A percentile compares a stretch with the other conserved stretches of the same genome.
Evolutionary conservation across 64 coral and sea anemone species (phyloP).

Genomic region (Cladopsammia gracilis): DNA sequence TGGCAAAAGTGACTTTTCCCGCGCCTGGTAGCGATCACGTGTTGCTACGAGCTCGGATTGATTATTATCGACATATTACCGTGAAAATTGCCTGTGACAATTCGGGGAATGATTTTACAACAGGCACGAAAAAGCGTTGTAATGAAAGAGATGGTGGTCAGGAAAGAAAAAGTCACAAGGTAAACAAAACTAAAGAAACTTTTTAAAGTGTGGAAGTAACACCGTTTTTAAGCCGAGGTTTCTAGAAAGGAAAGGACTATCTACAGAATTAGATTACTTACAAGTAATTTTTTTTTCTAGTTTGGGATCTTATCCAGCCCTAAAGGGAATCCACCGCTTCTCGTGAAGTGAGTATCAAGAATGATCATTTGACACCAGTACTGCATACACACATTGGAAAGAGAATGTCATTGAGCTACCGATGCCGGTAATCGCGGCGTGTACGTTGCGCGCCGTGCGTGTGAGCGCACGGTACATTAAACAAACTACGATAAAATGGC

Average conservation of each 20-base stretch:
- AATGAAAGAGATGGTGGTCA: too few relatives aligned
- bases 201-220: not conserved
- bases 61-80: too few relatives aligned
- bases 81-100: too few relatives aligned
- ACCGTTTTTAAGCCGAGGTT: not conserved
- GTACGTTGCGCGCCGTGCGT: not conserved
- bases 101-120: too few relatives aligned
- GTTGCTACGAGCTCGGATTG: too few relatives aligned
- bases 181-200: too few relatives aligned
- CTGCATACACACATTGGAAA: not conserved
- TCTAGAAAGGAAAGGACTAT: slow-evolving; percentile 30
- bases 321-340: not conserved
- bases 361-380: not conserved
- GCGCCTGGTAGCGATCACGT: too few relatives aligned
- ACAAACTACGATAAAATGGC: slow-evolving; percentile 32
- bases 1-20: too few relatives aligned
- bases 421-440: too few relatives aligned
- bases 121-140: too few relatives aligned
- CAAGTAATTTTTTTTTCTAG: slow-evolving; percentile 14
- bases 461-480: not conserved
- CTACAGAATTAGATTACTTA: slow-evolving; percentile 33
- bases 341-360: not conserved
- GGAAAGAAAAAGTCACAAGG: too few relatives aligned
- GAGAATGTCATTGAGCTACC: not conserved
- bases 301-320: not conserved